Evolutionary conservation across 2,888 invertebrate genomes (phyloP), one percentile per base, ranked within the genome.

Genomic region (Drosophila kuntzei): DNA sequence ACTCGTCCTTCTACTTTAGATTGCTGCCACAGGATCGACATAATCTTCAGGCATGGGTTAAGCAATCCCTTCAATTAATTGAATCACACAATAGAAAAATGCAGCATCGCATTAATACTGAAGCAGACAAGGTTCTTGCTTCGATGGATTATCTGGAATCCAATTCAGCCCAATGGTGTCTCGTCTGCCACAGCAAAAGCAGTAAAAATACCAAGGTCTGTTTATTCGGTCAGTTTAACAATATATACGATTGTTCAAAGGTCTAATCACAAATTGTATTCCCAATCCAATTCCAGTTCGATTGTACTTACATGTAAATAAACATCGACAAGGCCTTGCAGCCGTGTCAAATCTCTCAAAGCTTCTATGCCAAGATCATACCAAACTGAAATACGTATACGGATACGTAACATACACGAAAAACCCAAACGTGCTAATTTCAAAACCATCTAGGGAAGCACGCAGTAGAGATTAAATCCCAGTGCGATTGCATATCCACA

Each of bases 291-390:
- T 1, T 34, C 6, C 7, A 34, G 2, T 7, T 34, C 2, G 3
- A 22, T 37, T 37, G 16, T 34, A 22, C 53, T 12, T 20, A 34
- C 8, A 57, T 12, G 6, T 39, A 22, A 50, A 50, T 44, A 53
- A 54, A 18, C 22, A 72, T 72, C 66, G 73, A 65, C 36, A 2
- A 65, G 58, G 71, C 73, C 16, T 57, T 51, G 46, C n/a, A 36
- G 32, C 20, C 27, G 12, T 43, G 47, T 43, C 14, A 49, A 69
- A 53, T 36, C 14, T 36, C 14, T 32, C 3, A 63, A 16, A 29
- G 16, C n/a, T 51, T 41, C 25, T n/a, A 37, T 12, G 18, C 11
- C 27, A 47, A 47, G 14, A 18, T 44, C 49, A 69, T 16, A 34
- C 12, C 22, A 44, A 72, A 49, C 53, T 54, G 0, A 29, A 57